phyloP scores from a whole-genome alignment of 2,113 vertebrate species.

The Taurulus bubalis region DNA sequence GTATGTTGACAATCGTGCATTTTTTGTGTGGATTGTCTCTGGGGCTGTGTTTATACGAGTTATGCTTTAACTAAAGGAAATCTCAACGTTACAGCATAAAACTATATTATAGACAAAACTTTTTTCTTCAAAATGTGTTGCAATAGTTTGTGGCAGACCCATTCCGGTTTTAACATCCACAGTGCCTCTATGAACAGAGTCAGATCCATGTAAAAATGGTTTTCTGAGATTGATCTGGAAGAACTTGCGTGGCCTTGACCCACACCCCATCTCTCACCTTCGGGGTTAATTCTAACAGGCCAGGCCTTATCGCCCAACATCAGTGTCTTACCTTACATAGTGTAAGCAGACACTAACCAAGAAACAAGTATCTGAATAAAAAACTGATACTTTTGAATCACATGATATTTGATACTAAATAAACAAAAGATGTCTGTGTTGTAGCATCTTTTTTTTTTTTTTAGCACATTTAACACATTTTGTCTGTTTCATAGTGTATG shows the following conservation, averaged over 20 bases:
- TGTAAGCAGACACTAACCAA: background rate
- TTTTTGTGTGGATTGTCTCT: background rate
- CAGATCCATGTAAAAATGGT: background rate
- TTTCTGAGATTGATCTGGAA: background rate
- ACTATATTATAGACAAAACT: background rate
- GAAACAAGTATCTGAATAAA: background rate
- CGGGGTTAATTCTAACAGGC: background rate
- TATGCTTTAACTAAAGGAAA: background rate
- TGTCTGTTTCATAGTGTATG: background rate
- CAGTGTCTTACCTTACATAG: background rate
- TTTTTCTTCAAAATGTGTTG: background rate
- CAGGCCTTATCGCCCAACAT: background rate
- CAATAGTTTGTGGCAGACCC: background rate
- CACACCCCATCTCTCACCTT: background rate
- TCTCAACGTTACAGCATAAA: background rate
- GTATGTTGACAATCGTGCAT: background rate
- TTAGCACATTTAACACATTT: background rate
- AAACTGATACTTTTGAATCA: background rate
- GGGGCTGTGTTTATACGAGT: background rate
- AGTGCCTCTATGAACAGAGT: background rate
- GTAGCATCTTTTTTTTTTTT: constrained; percentile 10
- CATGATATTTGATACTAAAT: background rate
- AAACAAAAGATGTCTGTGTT: constrained; percentile 7
- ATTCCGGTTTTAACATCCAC: background rate
- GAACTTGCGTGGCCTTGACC: background rate